Conservation (phyloP, 2,888 invertebrate genomes). For the Rapana venosa region DNA sequence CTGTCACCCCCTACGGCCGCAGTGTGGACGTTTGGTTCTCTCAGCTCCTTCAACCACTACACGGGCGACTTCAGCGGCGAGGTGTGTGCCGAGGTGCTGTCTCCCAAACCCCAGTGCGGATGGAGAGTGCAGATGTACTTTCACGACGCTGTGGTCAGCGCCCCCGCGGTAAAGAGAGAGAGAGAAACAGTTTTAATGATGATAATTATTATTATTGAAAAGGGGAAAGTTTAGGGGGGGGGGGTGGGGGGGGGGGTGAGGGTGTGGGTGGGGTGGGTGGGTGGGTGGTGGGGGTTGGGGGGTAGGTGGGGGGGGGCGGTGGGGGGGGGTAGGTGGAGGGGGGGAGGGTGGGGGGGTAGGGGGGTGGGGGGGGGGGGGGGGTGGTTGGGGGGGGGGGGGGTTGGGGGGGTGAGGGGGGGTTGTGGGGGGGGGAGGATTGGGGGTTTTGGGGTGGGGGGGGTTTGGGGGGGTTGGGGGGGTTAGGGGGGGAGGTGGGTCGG, state of each 20-base stretch:
- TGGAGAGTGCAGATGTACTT: neutral
- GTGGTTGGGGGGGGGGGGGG: neutral
- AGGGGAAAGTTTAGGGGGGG: neutral
- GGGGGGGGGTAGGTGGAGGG: neutral
- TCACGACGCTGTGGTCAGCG: neutral
- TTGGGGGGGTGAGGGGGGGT: neutral
- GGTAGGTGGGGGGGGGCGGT: neutral
- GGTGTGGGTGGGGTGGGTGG: neutral
- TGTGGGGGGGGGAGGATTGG: no score
- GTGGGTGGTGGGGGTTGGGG: neutral
- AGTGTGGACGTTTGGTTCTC: neutral
- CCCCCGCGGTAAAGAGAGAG: neutral
- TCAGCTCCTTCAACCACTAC: neutral
- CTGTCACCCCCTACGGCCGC: neutral
- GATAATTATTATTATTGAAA: no score
- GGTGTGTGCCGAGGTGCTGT: neutral
- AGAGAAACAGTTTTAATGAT: no score
- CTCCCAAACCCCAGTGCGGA: neutral
- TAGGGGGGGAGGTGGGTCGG: no score
- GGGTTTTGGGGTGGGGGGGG: no score
- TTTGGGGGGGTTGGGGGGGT: no score
- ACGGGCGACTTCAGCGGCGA: neutral
- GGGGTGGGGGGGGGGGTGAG: neutral
- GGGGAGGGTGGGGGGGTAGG: neutral
- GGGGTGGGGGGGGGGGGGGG: neutral